Evolutionary conservation across 2,797 vertebrate species (phyloP).

Genomic region (Gymnoscopelus braueri): DNA sequence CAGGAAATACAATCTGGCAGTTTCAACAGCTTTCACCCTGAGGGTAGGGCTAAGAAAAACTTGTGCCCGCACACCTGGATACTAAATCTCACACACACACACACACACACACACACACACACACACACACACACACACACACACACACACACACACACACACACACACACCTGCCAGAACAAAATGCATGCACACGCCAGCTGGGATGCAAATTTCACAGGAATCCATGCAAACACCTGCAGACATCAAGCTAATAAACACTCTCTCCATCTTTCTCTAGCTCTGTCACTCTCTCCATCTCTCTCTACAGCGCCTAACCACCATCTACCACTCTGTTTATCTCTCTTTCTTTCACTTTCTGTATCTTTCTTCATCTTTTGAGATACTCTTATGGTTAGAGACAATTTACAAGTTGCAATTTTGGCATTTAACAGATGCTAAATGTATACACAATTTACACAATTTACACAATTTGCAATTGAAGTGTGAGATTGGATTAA

Average conservation of each 20-base stretch:
- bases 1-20: constrained; percentile 52
- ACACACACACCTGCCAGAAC: constrained; percentile 24
- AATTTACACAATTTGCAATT: too few relatives aligned
- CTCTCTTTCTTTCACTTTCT: not conserved
- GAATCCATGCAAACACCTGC: constrained; percentile 45
- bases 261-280: not conserved
- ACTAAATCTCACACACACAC: constrained; percentile 20
- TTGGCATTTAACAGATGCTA: too few relatives aligned
- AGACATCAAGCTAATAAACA: constrained; percentile 3
- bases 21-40: constrained; percentile 45
- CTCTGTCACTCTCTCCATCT: constrained; percentile 3
- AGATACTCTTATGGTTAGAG: not conserved
- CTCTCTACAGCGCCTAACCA: not conserved
- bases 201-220: constrained; percentile 50
- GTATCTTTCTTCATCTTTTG: not conserved
- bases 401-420: too few relatives aligned
- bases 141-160: constrained; percentile 8
- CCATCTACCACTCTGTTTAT: not conserved
- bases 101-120: constrained; percentile 28
- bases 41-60: constrained; percentile 34
- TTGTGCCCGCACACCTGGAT: constrained; percentile 38
- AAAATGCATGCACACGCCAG: constrained; percentile 3
- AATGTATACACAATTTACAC: too few relatives aligned
- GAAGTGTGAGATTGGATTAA: too few relatives aligned
- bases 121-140: constrained; percentile 42